Evolutionary conservation across 2,113 vertebrate genomes (phyloP).

Genomic region (Amia ocellicauda): DNA sequence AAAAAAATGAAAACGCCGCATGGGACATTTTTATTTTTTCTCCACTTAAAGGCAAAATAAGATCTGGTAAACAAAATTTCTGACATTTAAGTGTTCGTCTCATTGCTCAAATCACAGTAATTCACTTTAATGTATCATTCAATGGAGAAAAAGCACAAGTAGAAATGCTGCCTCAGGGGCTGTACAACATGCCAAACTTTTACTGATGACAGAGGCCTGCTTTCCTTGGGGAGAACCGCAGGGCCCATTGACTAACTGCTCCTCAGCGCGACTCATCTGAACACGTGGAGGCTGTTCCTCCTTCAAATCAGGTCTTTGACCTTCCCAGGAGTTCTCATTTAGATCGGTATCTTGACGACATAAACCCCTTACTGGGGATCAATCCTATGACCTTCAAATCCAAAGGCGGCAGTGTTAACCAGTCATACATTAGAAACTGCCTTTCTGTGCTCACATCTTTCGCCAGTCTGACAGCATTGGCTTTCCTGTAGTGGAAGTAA

Average conservation of each 20-base stretch:
- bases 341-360: slow-evolving; percentile 62
- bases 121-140: too few relatives aligned
- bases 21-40: too few relatives aligned
- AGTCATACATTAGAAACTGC: slow-evolving; percentile 7
- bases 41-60: too few relatives aligned
- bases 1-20: too few relatives aligned
- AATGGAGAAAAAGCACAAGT: too few relatives aligned
- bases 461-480: slow-evolving; percentile 7
- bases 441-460: background rate
- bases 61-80: too few relatives aligned
- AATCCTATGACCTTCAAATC: slow-evolving; percentile 61
- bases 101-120: too few relatives aligned
- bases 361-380: slow-evolving; percentile 66
- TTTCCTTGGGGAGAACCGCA: background rate
- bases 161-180: too few relatives aligned
- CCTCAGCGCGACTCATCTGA: background rate
- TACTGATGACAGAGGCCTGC: too few relatives aligned
- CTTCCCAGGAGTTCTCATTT: slow-evolving; percentile 60
- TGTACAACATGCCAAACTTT: too few relatives aligned
- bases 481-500: background rate
- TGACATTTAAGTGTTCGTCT: too few relatives aligned
- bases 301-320: slow-evolving; percentile 38
- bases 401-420: slow-evolving; percentile 47
- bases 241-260: background rate
- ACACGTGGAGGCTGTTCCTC: background rate